Evolutionary conservation across 2,113 vertebrate species (phyloP).

Genomic region (Oostethus manadensis): DNA sequence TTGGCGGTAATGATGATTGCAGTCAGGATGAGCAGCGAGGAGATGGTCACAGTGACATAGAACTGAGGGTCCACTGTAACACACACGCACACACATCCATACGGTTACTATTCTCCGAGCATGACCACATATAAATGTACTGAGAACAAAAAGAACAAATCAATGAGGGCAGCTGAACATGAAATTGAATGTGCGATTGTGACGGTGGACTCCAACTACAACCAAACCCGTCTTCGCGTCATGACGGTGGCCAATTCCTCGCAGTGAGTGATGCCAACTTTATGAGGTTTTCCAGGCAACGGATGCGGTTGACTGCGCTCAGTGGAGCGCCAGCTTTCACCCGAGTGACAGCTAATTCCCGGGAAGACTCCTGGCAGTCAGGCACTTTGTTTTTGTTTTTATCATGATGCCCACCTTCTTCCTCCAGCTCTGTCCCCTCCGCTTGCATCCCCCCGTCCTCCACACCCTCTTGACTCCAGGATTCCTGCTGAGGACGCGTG

Average conservation of each 20-base stretch:
- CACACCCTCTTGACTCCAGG: constrained; percentile 44
- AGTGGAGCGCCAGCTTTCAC: constrained; percentile 38
- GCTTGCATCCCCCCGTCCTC: constrained; percentile 50
- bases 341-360: constrained; percentile 58
- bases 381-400: constrained; percentile 30
- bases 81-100: constrained; percentile 35
- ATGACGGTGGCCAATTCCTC: constrained; percentile 40
- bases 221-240: constrained; percentile 27
- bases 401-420: constrained; percentile 70
- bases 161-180: constrained; percentile 39
- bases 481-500: constrained; percentile 51
- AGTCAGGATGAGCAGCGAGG: constrained; percentile 73
- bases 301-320: constrained; percentile 44
- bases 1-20: constrained; percentile 75
- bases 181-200: constrained; percentile 34
- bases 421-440: constrained; percentile 61
- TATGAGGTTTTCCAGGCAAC: constrained; percentile 49
- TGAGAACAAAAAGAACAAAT: constrained; percentile 30
- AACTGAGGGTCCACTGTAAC: constrained; percentile 79
- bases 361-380: constrained; percentile 34
- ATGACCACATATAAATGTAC: constrained; percentile 29
- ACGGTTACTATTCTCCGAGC: constrained; percentile 31
- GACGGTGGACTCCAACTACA: constrained; percentile 1
- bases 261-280: constrained; percentile 55
- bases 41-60: constrained; percentile 80